Base-by-base conservation (phyloP, 2,113 vertebrate species). In the Raja brachyura region DNA sequence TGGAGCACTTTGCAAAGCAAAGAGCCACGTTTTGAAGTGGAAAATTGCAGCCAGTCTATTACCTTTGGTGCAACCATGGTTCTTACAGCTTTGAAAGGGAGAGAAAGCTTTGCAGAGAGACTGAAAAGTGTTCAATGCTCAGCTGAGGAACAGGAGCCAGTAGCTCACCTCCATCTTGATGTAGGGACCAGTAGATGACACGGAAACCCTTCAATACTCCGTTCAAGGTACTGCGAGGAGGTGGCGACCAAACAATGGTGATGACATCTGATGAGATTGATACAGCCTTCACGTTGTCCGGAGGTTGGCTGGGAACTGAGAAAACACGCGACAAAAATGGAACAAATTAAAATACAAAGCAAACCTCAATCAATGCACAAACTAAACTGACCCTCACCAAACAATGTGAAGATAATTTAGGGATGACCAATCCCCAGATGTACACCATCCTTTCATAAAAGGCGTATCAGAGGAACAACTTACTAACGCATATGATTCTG, bases 101-200 rank as follows among this genome's bases (percentile, higher is more conserved):
- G 54, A n/a, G 81, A 25, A 85, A 85, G 56, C 9, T 56, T 54
- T 56, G 79, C 54, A 56, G 8, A 83, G 79, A 56, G 22, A 22
- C 48, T 56, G 79, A 83, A 81, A 28, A 16, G 31, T n/a, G 11
- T 16, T n/a, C 6, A 88, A 88, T 7, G 83, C 5, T 88, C 28
- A 66, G 25, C 75, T 33, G 75, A 77, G n/a, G 10, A 33, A 14
- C n/a, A 77, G 31, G n/a, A 33, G 10, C 66, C 9, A 10, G 31
- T 22, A 54, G 97, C 98, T 97, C 96, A 98, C 99, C 99, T 95
- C 99, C 98, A 1, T 99, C 98, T 93, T 97, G 96, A 94, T 98
- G 99, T 94, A 99, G 97, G 78, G 98, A 99, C 98, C 98, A 99
- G 97, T 98, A 99, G 95, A 99, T 98, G 95, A 99, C 98, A 0